Evolutionary conservation across 2,888 invertebrate species (phyloP).

Genomic region (Coronaproctus castanopsis): DNA sequence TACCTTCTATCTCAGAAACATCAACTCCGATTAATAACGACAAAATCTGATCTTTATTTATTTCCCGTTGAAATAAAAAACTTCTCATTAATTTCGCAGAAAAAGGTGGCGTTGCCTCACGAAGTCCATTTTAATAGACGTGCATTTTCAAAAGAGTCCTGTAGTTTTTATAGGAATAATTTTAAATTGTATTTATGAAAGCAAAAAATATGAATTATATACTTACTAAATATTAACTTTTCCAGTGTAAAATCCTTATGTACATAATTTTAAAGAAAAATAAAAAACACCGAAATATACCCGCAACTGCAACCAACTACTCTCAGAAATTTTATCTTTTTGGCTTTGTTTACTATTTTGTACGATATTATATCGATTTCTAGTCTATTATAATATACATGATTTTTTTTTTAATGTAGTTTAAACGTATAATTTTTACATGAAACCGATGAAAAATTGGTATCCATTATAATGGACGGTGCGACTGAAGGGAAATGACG

Average conservation of each 20-base stretch:
- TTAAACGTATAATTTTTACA: not conserved
- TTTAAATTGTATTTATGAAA: not conserved
- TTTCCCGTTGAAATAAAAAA: not conserved
- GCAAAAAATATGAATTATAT: not conserved
- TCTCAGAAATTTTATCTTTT: not conserved
- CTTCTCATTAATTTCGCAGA: not conserved
- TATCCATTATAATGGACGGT: not conserved
- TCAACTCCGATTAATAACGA: slow-evolving; percentile 53
- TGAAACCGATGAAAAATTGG: not conserved
- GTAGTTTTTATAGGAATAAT: not conserved
- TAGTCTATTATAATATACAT: not conserved
- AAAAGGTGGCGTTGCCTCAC: not conserved
- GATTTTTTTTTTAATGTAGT: not conserved
- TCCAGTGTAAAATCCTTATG: not conserved
- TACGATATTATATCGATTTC: not conserved
- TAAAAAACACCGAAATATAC: not conserved
- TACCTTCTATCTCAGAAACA: not conserved
- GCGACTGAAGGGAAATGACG: not conserved
- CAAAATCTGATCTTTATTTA: slow-evolving; percentile 3
- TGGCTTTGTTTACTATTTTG: not conserved
- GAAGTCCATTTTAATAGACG: not conserved
- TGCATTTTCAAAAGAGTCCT: not conserved
- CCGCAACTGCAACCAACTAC: not conserved
- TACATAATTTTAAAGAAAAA: not conserved
- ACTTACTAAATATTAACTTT: not conserved